A percentile compares a stretch with the other conserved stretches of the same genome.
These are phyloP conservation scores for Somateria mollissima DNA, from an alignment of 2,797 vertebrate species.

Conservation along the genomic window DNA sequence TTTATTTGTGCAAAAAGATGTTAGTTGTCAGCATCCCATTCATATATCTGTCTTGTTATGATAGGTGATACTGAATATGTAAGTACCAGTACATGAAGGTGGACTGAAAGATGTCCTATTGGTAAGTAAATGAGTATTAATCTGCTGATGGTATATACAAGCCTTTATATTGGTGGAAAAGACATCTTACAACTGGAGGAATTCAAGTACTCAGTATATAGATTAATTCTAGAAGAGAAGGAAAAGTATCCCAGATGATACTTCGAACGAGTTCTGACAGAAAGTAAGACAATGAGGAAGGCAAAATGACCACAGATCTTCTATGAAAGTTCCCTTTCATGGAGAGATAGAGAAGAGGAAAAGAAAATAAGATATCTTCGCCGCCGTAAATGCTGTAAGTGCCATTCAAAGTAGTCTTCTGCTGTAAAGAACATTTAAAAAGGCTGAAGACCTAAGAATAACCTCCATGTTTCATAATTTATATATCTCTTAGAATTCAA, in stretches of 20 bases:
- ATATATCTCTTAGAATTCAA: neutral
- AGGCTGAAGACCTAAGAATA: neutral
- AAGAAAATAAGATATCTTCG: neutral
- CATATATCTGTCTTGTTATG: neutral
- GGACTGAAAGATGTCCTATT: neutral
- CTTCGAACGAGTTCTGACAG: neutral
- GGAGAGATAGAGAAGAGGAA: no score
- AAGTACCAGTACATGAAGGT: neutral
- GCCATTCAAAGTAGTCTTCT: neutral
- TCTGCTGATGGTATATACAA: neutral
- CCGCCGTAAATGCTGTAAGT: neutral
- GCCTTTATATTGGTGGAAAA: neutral
- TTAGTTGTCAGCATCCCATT: neutral
- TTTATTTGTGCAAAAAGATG: neutral
- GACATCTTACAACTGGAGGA: neutral
- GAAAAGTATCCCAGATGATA: neutral
- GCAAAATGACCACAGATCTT: neutral
- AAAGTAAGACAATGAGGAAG: neutral
- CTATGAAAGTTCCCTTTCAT: neutral
- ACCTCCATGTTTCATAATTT: neutral
- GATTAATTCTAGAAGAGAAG: neutral
- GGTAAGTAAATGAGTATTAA: neutral
- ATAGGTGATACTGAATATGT: neutral
- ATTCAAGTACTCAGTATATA: accelerated
- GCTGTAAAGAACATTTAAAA: neutral